Percentiles rank a stretch among this genome's conserved stretches.
Conservation (phyloP, 2,797 vertebrate genomes). For the Rhyacichthys aspro region DNA sequence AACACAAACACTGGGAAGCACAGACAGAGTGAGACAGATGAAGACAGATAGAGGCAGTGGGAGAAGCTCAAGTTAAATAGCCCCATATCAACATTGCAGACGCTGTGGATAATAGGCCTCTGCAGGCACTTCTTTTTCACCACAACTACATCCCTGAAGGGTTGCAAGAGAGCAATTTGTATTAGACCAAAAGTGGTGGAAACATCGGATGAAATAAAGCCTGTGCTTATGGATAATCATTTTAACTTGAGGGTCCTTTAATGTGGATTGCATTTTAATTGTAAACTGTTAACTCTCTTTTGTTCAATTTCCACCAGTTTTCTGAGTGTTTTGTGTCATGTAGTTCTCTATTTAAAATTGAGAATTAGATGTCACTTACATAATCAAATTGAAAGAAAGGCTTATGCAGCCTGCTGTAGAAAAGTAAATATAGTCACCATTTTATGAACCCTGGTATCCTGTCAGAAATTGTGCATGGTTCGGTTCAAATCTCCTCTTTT, state of each 20-base stretch:
- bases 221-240: slow-evolving; percentile 6
- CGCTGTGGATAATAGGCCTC: slow-evolving; percentile 65
- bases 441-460: slow-evolving; percentile 1
- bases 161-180: slow-evolving; percentile 38
- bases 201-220: slow-evolving; percentile 11
- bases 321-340: neutral
- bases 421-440: neutral
- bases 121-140: slow-evolving; percentile 58
- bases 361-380: neutral
- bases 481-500: neutral
- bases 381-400: neutral
- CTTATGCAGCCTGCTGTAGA: neutral
- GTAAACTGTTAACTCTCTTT: slow-evolving; percentile 3
- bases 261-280: slow-evolving; percentile 11
- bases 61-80: slow-evolving; percentile 69
- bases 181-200: slow-evolving; percentile 19
- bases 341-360: too few species aligned
- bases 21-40: slow-evolving; percentile 68
- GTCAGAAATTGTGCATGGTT: slow-evolving; percentile 5
- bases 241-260: slow-evolving; percentile 8
- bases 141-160: slow-evolving; percentile 48
- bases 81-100: slow-evolving; percentile 63
- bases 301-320: neutral
- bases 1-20: slow-evolving; percentile 65
- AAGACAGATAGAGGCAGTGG: slow-evolving; percentile 64